Evolutionary conservation across 2,888 invertebrate genomes (phyloP), one percentile per base, ranked within the genome.

Genomic region (Tinea pellionella): DNA sequence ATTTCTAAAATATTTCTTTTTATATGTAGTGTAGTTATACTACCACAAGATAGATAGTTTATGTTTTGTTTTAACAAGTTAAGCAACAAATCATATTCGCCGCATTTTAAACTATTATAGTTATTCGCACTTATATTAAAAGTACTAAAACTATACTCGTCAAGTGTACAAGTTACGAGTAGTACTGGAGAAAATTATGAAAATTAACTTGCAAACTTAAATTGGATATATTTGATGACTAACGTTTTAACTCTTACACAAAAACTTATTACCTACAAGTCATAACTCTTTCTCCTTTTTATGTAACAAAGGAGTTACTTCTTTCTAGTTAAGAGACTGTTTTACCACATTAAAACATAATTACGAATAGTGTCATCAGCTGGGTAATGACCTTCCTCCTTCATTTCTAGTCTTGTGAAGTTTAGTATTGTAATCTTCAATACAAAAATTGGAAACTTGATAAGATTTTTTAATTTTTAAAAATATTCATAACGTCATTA

Each of bases 181-280:
- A 37, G 47, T 16, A 4, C n/a, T 47, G n/a, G 13, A 47, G 16
- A 47, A 47, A 47, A 47, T 47, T 47, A 47, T 47, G 47, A 47
- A 16, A 47, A 47, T 47, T 47, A 47, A 16, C 47, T 47, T 16
- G 16, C 7, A 15, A 47, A 47, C 47, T 47, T 47, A 47, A 47
- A 47, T 47, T 47, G 16, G 47, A 47, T 47, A 47, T 47, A 47
- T 47, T 37, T 37, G 37, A 47, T 15, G 47, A 47, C 47, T 16
- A 47, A 47, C 47, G 47, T 47, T 47, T 47, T 16, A 47, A 9
- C 2, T 16, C 47, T 15, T 47, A 8, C n/a, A 37, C 9, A 37
- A 47, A 47, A 47, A 15, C 47, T 47, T 47, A 47, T 47, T 47
- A 47, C 47, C 15, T 47, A 47, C 47, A 47, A 47, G 47, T 47